Evolutionary conservation across 2,113 vertebrate genomes (phyloP), one percentile per base, ranked within the genome.

Genomic region (Electrona antarctica): DNA sequence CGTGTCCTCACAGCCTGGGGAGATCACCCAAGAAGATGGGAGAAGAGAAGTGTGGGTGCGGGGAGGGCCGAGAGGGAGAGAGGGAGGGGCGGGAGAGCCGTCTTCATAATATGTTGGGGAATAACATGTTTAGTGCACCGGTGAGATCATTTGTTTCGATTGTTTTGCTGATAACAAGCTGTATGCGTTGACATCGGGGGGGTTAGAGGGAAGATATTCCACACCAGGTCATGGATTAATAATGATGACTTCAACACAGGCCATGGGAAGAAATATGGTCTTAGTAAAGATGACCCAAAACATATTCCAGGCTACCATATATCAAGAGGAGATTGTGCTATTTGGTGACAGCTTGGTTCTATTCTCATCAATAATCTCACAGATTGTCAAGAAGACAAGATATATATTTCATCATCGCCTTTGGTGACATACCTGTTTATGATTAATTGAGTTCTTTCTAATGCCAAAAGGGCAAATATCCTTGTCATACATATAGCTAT

Each of bases 401-500:
- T 86, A 64, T 80, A 77, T 86, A 75, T 89, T 90, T 86, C 83
- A 82, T 82, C 83, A 60, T 72, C 64, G 71, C 61, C 76, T 67
- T 87, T 84, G 87, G 84, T 90, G 83, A 84, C 69, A 84, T 74
- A 62, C 64, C 69, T 74, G 79, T 85, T 86, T 79, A 54, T 91
- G 91, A 91, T 88, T 90, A 87, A 92, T 90, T 69, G 84, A 78
- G 74, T 71, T 62, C 64, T 73, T 82, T 73, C 69, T 74, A 67
- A 79, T 73, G 85, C 82, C 88, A 87, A 81, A 75, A 81, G 88
- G 82, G 81, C 5, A 6, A 41, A 41, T 73, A 62, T 54, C 71
- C 84, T 90, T 89, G 89, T 90, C 90, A 89, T 89, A 90, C 90
- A 87, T 88, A 87, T 82, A 89, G 85, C 82, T 89, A 41, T 41